Percentiles rank a stretch among this genome's conserved stretches.
Evolutionary conservation across 2,113 vertebrate species (phyloP).

Genomic region (Noctilio leporinus): DNA sequence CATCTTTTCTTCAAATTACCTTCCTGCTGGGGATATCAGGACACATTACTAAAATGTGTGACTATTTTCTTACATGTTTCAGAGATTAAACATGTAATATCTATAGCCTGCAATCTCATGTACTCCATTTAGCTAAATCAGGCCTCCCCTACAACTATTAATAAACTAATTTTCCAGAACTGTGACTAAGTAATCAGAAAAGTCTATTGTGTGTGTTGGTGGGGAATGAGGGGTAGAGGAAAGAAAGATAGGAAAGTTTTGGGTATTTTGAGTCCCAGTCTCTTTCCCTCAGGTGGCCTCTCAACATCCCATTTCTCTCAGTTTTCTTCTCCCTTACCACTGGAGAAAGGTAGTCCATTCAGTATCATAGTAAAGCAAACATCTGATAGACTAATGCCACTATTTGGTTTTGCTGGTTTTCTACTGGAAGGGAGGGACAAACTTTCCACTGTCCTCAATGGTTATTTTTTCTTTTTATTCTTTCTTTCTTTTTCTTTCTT

Average conservation of each 20-base stretch:
- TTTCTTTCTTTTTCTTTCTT: not conserved
- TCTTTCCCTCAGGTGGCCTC: not conserved
- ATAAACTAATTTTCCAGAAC: not conserved
- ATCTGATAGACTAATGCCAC: too few species aligned
- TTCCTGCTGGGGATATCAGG: not conserved
- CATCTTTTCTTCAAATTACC: not conserved
- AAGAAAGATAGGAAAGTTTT: not conserved
- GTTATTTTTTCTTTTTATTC: not conserved
- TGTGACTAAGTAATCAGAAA: not conserved
- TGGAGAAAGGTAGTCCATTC: not conserved
- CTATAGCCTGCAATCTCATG: not conserved
- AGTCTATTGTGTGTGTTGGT: not conserved
- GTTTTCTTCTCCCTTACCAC: not conserved
- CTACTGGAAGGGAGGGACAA: not conserved
- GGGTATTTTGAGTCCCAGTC: not conserved
- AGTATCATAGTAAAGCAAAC: not conserved
- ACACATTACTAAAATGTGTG: not conserved
- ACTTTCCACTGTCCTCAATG: not conserved
- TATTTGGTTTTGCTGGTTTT: not conserved
- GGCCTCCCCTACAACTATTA: not conserved
- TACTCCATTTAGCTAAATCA: not conserved
- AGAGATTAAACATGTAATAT: not conserved
- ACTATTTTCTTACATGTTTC: not conserved
- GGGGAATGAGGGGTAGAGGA: too few species aligned
- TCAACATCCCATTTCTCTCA: not conserved